Conservation (phyloP, 1,140 invertebrate species). For the Harlomillsia oculata region DNA sequence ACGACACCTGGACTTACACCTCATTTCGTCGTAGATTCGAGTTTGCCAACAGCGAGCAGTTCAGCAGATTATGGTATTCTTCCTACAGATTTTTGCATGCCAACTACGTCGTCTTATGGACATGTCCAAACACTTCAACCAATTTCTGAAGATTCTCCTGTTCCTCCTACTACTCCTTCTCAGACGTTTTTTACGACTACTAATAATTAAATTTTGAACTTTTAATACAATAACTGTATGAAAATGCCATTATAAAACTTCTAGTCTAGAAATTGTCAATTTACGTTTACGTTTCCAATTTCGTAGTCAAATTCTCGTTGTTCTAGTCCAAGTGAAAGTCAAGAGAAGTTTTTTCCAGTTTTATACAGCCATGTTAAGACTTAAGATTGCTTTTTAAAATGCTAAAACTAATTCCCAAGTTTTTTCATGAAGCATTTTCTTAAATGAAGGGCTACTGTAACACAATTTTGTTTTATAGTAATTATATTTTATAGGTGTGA, state of each 20-base stretch:
- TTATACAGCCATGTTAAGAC: neutral
- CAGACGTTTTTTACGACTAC: neutral
- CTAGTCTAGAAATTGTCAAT: neutral
- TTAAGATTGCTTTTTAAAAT: too few species aligned
- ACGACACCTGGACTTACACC: neutral
- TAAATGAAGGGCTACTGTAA: too few species aligned
- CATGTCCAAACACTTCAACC: neutral
- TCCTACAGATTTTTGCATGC: neutral
- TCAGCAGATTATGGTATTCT: neutral
- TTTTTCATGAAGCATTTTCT: too few species aligned
- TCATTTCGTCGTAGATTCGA: neutral
- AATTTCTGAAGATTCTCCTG: neutral
- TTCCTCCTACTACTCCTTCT: neutral
- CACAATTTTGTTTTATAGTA: too few species aligned
- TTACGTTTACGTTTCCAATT: neutral
- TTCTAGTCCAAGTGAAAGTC: neutral
- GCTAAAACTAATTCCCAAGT: too few species aligned
- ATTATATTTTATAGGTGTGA: too few species aligned
- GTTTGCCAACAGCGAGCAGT: neutral
- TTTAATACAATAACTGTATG: too few species aligned
- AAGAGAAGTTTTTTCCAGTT: neutral
- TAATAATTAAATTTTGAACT: neutral
- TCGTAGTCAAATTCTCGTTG: neutral
- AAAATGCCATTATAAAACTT: neutral
- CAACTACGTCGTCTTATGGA: slow-evolving; percentile 3